A percentile compares a stretch with the other conserved stretches of the same genome.
Evolutionary conservation across 2,797 vertebrate genomes (phyloP).

Genomic region (Xyrichtys novacula): DNA sequence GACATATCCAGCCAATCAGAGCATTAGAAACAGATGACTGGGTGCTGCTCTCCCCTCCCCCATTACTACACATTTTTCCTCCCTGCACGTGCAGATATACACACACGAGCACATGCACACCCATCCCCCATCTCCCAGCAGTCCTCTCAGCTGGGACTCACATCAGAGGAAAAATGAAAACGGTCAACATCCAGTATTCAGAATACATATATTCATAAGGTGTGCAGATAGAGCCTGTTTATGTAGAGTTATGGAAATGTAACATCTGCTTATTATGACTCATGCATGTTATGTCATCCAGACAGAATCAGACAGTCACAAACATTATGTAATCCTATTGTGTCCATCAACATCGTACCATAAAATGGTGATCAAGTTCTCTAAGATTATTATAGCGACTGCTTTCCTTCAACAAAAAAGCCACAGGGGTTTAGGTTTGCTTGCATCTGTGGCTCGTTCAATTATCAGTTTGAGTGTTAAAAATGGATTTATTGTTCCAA

Average conservation of each 20-base stretch:
- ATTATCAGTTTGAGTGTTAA: no score
- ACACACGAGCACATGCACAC: neutral
- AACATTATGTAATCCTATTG: neutral
- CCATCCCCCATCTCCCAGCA: conserved; percentile 49
- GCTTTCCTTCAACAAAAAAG: no score
- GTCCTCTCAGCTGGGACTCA: conserved; percentile 17
- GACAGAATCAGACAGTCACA: neutral
- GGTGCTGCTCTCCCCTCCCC: conserved; percentile 61
- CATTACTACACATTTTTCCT: conserved; percentile 57
- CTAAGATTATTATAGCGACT: no score
- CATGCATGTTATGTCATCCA: neutral
- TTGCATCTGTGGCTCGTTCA: no score
- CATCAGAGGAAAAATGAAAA: conserved; percentile 38
- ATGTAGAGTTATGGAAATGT: neutral
- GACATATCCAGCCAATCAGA: conserved; percentile 62
- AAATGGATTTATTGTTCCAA: no score
- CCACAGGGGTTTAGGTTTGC: no score
- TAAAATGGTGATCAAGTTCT: no score
- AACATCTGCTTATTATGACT: neutral
- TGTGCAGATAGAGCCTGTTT: conserved; percentile 3
- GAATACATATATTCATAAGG: conserved; percentile 12
- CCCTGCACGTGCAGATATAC: conserved; percentile 19
- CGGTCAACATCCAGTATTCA: neutral
- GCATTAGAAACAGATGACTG: conserved; percentile 50
- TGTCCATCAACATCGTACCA: neutral